Conservation (phyloP, 2,797 vertebrate genomes). For the Macrochelys suwanniensis region DNA sequence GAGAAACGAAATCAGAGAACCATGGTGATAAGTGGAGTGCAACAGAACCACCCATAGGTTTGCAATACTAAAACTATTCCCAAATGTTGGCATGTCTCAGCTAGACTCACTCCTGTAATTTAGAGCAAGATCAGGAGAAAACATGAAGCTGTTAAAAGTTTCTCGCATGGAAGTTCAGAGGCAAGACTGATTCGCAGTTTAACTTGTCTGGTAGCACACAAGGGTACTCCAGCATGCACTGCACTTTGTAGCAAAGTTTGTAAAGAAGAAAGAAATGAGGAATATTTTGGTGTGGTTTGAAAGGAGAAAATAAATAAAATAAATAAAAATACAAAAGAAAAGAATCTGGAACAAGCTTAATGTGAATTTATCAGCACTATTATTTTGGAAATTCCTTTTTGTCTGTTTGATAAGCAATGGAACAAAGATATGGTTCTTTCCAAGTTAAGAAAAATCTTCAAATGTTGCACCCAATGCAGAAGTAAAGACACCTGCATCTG, state of each 20-base stretch:
- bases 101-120: neutral
- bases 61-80: no score
- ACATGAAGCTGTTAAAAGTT: neutral
- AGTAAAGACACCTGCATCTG: neutral
- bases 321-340: neutral
- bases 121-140: neutral
- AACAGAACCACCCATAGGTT: neutral
- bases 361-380: neutral
- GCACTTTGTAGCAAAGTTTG: neutral
- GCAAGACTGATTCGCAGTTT: neutral
- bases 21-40: neutral
- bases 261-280: no score
- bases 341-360: neutral
- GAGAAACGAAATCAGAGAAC: neutral
- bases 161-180: neutral
- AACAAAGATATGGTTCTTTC: neutral
- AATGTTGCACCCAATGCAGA: neutral
- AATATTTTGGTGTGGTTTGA: no score
- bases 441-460: neutral
- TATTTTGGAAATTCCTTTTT: neutral
- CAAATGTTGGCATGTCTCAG: neutral
- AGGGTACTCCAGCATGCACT: neutral
- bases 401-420: neutral
- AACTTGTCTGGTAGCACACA: neutral
- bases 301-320: no score